Conservation (phyloP, 2,888 invertebrate genomes). For the Harmothoe impar region DNA sequence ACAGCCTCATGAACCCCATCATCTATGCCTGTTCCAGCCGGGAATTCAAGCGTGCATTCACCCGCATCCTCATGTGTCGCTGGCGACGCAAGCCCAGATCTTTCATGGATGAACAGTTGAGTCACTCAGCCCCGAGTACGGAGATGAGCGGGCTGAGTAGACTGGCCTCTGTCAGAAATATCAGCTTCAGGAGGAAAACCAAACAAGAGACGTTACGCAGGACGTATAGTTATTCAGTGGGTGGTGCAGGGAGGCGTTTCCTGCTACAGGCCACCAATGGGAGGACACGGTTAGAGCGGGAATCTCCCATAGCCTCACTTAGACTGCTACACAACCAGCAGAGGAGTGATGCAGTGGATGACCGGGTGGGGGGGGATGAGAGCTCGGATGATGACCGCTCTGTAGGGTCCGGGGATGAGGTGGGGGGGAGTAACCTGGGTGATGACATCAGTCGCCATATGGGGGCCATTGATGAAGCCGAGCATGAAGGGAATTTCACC, state of each 20-base stretch:
- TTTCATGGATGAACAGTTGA: slow-evolving; percentile 47
- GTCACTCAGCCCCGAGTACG: not conserved
- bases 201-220: not conserved
- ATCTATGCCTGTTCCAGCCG: slow-evolving; percentile 86
- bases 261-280: slow-evolving; percentile 56
- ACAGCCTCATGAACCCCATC: slow-evolving; percentile 86
- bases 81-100: slow-evolving; percentile 58
- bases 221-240: slow-evolving; percentile 33
- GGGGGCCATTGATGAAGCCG: slow-evolving; percentile 39
- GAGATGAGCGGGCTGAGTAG: slow-evolving; percentile 59
- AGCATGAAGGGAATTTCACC: not conserved
- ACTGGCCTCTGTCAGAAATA: slow-evolving; percentile 23
- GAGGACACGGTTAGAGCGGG: slow-evolving; percentile 44
- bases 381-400: slow-evolving; percentile 38
- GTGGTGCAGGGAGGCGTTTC: slow-evolving; percentile 37
- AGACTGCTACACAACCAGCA: slow-evolving; percentile 57
- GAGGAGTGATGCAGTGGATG: slow-evolving; percentile 10
- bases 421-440: not conserved
- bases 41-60: slow-evolving; percentile 85
- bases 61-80: slow-evolving; percentile 81
- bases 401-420: not conserved
- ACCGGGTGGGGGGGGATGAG: not conserved
- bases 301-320: slow-evolving; percentile 63
- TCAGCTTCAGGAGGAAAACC: slow-evolving; percentile 31
- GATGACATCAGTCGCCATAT: not conserved